Percentiles rank a stretch among this genome's conserved stretches.
Evolutionary conservation across 2,113 vertebrate genomes (phyloP).

Genomic region (Phyllostomus discolor): DNA sequence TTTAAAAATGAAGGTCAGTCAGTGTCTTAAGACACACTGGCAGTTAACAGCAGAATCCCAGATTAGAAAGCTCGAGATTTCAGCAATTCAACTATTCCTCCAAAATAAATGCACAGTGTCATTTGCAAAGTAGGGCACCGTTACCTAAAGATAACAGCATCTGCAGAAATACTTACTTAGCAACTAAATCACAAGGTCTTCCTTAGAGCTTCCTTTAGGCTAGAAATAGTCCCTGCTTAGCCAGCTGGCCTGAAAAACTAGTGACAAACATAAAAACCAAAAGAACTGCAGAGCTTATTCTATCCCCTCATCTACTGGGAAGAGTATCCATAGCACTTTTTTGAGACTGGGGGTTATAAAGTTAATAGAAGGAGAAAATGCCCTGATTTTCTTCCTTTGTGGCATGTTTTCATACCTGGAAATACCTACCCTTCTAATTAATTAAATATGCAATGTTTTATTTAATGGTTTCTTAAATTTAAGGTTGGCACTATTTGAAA

Average conservation of each 20-base stretch:
- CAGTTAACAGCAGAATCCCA: neutral
- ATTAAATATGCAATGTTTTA: neutral
- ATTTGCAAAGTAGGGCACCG: conserved; percentile 63
- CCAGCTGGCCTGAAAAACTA: conserved; percentile 60
- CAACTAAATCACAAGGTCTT: conserved; percentile 73
- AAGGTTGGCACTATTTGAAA: neutral
- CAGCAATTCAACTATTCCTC: conserved; percentile 37
- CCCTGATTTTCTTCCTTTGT: neutral
- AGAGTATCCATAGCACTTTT: neutral
- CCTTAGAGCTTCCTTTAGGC: conserved; percentile 70
- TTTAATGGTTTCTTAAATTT: neutral
- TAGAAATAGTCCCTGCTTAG: conserved; percentile 71
- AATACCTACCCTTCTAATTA: neutral
- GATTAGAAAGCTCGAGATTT: conserved; percentile 11
- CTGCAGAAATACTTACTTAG: conserved; percentile 73
- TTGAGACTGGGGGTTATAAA: neutral
- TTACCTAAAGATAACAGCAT: conserved; percentile 70
- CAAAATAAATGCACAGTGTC: conserved; percentile 37
- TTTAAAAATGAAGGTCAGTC: neutral
- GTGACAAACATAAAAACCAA: conserved; percentile 49
- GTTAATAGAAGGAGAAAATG: neutral
- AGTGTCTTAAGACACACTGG: neutral
- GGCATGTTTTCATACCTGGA: neutral
- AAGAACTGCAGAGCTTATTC: conserved; percentile 1
- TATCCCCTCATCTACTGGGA: neutral